phyloP scores from a whole-genome alignment of 2,113 vertebrate genomes.

The Chelonoidis abingdonii region DNA sequence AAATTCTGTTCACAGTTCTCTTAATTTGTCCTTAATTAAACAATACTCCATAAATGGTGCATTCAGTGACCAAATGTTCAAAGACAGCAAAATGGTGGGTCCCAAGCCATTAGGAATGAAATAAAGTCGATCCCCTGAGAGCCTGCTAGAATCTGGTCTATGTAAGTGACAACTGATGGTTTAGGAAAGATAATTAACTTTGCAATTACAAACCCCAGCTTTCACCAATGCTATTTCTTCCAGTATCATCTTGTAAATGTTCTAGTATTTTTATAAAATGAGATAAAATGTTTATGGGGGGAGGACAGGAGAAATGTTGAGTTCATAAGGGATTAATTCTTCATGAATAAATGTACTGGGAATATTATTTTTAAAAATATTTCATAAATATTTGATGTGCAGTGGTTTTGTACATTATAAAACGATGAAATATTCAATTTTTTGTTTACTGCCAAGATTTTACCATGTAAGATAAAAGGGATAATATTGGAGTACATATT shows the following conservation, averaged over 20 bases:
- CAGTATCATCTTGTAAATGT: constrained; percentile 80
- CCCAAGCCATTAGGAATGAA: constrained; percentile 90
- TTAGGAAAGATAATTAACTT: constrained; percentile 99
- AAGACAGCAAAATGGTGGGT: constrained; percentile 87
- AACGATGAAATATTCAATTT: constrained; percentile 28
- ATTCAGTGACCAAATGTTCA: constrained; percentile 95
- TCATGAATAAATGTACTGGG: constrained; percentile 68
- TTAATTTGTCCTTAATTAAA: constrained; percentile 98
- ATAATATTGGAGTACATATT: neutral
- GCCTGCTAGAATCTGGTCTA: constrained; percentile 87
- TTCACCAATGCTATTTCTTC: constrained; percentile 84
- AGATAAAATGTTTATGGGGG: constrained; percentile 70
- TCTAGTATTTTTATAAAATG: constrained; percentile 74
- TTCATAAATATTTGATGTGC: constrained; percentile 69
- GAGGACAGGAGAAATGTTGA: constrained; percentile 53
- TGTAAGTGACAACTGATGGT: constrained; percentile 96
- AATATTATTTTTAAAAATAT: constrained; percentile 77
- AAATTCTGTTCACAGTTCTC: constrained; percentile 93
- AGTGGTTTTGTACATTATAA: constrained; percentile 59
- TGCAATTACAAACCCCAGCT: constrained; percentile 93
- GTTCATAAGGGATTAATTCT: constrained; percentile 68
- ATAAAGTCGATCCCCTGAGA: constrained; percentile 88
- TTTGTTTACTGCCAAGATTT: constrained; percentile 28
- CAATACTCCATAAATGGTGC: constrained; percentile 94
- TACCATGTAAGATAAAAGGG: constrained; percentile 24